Base-by-base conservation (phyloP, 2,888 invertebrate species). In the Drosophila subsilvestris region DNA sequence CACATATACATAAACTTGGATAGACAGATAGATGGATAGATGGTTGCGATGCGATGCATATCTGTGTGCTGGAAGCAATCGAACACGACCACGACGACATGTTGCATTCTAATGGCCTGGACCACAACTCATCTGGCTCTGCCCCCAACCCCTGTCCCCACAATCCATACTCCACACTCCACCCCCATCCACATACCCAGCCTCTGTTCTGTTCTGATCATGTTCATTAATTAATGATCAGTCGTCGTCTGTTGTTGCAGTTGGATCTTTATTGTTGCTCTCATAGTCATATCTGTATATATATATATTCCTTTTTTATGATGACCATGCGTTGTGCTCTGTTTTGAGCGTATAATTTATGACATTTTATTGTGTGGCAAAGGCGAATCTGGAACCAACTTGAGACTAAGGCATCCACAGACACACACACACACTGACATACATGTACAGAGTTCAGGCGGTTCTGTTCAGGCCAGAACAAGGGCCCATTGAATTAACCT, bases 211-310 rank as follows among this genome's bases (percentile, higher is more conserved):
- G 37, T 37, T 37, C 37, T 88, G 87, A 85, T 88, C 88, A 86
- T 86, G 85, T 86, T 75, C 88, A 88, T 85, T 88, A 85, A 88
- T 85, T 85, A 86, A 86, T 88, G 89, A 85, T 86, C 87, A 80
- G 84, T 78, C 74, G 76, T 45, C 62, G 75, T 70, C 48, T 63
- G 74, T 58, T 77, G 66, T 79, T 78, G 73, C 56, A 73, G 80
- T 68, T 32, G 73, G 68, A 70, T 74, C 69, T 83, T 83, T 83
- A 75, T 87, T 85, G 78, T 88, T 75, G 88, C 67, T 67, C 50
- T 27, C 37, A 37, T 37, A 37, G 14, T 37, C 37, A 51, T 53
- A 10, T 37, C 42, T 25, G 42, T 18, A 14, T 53, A 54, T 18
- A 14, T 53, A 54, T 65, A 25, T 25, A 29, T 77, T 54, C 60